phyloP scores from a whole-genome alignment of 1,140 invertebrate genomes.

The Scaptomyza graminum region DNA sequence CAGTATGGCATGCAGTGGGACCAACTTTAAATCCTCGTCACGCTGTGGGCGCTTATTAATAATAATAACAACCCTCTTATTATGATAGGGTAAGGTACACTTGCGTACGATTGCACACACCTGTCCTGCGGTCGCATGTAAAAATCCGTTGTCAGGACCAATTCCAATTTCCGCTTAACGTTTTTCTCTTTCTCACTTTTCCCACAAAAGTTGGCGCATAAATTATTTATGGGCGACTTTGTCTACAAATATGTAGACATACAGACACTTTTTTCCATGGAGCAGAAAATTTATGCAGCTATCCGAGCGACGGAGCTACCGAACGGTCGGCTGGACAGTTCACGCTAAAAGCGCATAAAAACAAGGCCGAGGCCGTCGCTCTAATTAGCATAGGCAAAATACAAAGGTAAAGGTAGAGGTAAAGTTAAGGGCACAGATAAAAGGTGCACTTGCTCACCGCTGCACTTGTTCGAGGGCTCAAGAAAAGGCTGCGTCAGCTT shows the following conservation, averaged over 20 bases:
- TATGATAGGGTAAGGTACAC: slow-evolving; percentile 26
- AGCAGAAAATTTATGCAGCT: slow-evolving; percentile 78
- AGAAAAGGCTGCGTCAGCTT: slow-evolving; percentile 34
- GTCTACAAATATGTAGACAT: background rate
- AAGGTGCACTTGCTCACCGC: slow-evolving; percentile 52
- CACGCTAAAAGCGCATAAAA: slow-evolving; percentile 76
- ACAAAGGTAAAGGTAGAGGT: slow-evolving; percentile 29
- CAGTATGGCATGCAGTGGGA: slow-evolving; percentile 50
- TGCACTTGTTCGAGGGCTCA: slow-evolving; percentile 58
- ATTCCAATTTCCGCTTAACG: slow-evolving; percentile 73
- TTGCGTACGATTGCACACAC: slow-evolving; percentile 26
- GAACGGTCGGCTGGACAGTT: slow-evolving; percentile 53
- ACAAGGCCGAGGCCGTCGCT: slow-evolving; percentile 78
- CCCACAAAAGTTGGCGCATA: slow-evolving; percentile 75
- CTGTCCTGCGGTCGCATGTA: slow-evolving; percentile 66
- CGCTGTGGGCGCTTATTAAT: slow-evolving; percentile 46
- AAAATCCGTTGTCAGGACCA: slow-evolving; percentile 60
- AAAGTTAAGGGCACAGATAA: slow-evolving; percentile 33
- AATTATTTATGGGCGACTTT: slow-evolving; percentile 50
- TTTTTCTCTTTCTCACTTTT: slow-evolving; percentile 67
- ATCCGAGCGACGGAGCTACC: slow-evolving; percentile 25
- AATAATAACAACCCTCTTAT: slow-evolving; percentile 25
- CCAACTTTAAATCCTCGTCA: slow-evolving; percentile 57
- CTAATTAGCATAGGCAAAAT: slow-evolving; percentile 73
- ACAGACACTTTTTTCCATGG: slow-evolving; percentile 37